phyloP scores from a whole-genome alignment of 1,140 invertebrate species.

The Drosophila sucinea region DNA sequence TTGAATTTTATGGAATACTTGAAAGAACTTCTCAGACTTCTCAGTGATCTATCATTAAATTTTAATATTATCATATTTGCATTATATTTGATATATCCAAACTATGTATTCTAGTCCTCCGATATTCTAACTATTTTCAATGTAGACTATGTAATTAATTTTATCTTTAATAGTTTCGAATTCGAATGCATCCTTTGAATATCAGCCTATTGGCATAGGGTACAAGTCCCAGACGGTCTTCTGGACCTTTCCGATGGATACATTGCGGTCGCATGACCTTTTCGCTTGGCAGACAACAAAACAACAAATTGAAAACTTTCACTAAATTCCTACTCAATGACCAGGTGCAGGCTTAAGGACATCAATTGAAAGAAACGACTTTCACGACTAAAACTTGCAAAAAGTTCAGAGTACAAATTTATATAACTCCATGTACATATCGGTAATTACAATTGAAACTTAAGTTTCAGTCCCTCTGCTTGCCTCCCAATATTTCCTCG shows the following conservation, averaged over 20 bases:
- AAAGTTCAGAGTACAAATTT: not conserved
- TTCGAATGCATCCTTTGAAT: not conserved
- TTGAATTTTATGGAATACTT: not conserved
- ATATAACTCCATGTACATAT: not conserved
- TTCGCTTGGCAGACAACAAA: constrained; percentile 25
- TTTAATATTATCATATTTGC: no score
- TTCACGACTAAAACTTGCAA: not conserved
- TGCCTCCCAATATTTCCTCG: not conserved
- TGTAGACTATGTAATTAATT: not conserved
- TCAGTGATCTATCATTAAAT: no score
- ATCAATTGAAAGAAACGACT: constrained; percentile 7
- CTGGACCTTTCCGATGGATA: constrained; percentile 33
- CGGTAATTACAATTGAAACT: not conserved
- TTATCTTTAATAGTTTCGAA: not conserved
- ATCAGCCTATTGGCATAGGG: not conserved
- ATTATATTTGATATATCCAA: no score
- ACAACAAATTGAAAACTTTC: constrained; percentile 22
- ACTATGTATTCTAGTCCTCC: not conserved
- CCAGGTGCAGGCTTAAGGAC: constrained; percentile 13
- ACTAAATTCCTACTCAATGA: constrained; percentile 9
- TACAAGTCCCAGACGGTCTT: constrained; percentile 21
- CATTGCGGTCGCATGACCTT: constrained; percentile 71
- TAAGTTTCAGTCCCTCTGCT: not conserved
- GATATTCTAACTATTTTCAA: not conserved
- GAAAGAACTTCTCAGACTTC: no score